These are phyloP conservation scores for Chrysolina americana DNA, from an alignment of 2,888 invertebrate genomes.

Conservation along the genomic window DNA sequence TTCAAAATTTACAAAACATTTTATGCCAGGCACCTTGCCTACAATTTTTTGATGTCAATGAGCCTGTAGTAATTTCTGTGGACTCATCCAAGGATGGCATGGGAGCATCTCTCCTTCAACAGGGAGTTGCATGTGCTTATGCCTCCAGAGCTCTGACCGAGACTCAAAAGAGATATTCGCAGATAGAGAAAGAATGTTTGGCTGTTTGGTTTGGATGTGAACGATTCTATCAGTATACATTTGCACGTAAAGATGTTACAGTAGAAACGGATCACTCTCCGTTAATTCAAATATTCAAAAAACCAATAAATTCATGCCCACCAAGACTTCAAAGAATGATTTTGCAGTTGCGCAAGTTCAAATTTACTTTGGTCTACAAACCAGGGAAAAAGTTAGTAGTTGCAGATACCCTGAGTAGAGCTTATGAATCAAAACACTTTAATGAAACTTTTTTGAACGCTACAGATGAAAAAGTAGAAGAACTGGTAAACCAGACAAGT, in stretches of 20 bases:
- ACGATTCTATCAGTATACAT: not conserved
- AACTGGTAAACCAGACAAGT: constrained; percentile 1
- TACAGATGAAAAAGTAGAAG: constrained; percentile 5
- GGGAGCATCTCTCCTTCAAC: not conserved
- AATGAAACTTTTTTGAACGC: constrained; percentile 23
- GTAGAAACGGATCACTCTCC: not conserved
- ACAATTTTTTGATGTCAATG: not conserved
- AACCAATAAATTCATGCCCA: constrained; percentile 29
- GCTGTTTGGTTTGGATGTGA: not conserved
- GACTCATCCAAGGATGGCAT: not conserved
- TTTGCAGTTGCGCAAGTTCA: constrained; percentile 39
- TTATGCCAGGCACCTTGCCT: not conserved
- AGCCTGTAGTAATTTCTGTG: not conserved
- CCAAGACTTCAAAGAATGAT: constrained; percentile 46
- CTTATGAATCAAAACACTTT: constrained; percentile 30
- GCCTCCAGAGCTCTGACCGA: not conserved
- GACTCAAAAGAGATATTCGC: not conserved
- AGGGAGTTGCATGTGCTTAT: not conserved
- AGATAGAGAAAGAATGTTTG: not conserved
- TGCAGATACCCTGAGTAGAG: constrained; percentile 43
- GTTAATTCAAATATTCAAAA: not conserved
- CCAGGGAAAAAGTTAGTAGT: constrained; percentile 46
- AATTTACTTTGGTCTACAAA: constrained; percentile 42
- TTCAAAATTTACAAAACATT: not conserved
- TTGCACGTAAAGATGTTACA: not conserved